Base-by-base conservation (phyloP, 1,140 invertebrate species). In the Lasioglossum baleicum region DNA sequence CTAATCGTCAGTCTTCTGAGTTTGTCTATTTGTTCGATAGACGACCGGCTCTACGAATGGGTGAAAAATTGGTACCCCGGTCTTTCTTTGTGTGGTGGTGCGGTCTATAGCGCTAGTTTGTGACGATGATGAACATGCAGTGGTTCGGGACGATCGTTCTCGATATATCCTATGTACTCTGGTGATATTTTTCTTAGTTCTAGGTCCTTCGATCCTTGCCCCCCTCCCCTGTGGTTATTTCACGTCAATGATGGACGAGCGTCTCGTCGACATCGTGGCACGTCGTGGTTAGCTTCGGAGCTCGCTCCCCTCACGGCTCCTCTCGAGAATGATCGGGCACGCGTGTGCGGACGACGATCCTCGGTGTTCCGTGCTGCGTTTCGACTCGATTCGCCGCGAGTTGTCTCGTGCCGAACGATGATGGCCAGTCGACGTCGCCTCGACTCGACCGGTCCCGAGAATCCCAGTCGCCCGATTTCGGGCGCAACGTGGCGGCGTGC, bases 1-100 rank as follows among this genome's bases (percentile, higher is more conserved):
- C 61, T 63, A 13, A 63, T 44, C 64, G 35, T 66, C 64, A 42
- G 35, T 44, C 64, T 44, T 58, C 69, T 40, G 26, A n/a, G 20
- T n/a, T 20, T 40, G 17, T 42, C 35, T 48, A 67, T 56, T 20
- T 56, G 15, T 56, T 56, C 51, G 51, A 56, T 56, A 20, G 51
- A 20, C 51, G 17, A 20, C 20, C 15, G 51, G 15, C 20, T 58
- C 20, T 58, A 58, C n/a, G 20, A n/a, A 58, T 58, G 20, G 56
- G 56, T 58, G 56, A n/a, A 58, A 58, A 58, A 58, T 58, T 58
- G 56, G 56, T 58, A n/a, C 56, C 20, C 17, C 51, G 17, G 17
- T 58, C n/a, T 17, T 6, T n/a, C 2, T 58, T n/a, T 8, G 0
- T n/a, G 56, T n/a, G 56, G 7, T 58, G 56, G 6, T 58, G 15